Evolutionary conservation across 2,888 invertebrate genomes (phyloP).

Genomic region (Boloria euphrosyne): DNA sequence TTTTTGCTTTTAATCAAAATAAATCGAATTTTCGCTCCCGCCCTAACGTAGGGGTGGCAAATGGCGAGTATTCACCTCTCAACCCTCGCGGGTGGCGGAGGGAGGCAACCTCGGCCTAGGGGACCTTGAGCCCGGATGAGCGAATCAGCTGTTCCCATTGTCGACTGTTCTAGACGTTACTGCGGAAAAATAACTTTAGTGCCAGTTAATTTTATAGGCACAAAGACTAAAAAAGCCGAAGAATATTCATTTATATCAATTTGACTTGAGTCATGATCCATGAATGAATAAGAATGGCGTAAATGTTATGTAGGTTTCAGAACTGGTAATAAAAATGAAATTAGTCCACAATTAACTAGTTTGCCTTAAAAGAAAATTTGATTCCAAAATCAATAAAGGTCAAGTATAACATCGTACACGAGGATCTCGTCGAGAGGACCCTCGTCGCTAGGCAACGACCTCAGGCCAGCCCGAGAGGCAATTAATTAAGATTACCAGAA

Average conservation of each 20-base stretch:
- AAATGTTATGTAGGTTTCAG: too few relatives aligned
- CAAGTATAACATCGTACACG: slow-evolving; percentile 9
- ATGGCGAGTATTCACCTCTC: slow-evolving; percentile 26
- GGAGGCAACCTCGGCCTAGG: slow-evolving; percentile 44
- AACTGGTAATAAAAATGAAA: neutral
- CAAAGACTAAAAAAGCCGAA: slow-evolving; percentile 21
- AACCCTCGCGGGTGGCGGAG: slow-evolving; percentile 39
- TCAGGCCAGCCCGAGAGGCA: slow-evolving; percentile 45
- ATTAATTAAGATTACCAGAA: slow-evolving; percentile 54
- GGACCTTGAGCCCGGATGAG: slow-evolving; percentile 64
- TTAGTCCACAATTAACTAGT: neutral
- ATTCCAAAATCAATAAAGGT: slow-evolving; percentile 9
- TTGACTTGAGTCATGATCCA: neutral
- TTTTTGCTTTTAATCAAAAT: slow-evolving; percentile 36
- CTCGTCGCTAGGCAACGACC: slow-evolving; percentile 44
- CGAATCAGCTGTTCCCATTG: slow-evolving; percentile 71
- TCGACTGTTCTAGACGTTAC: slow-evolving; percentile 39
- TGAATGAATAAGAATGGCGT: too few relatives aligned
- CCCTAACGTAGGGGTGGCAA: slow-evolving; percentile 14
- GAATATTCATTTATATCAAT: slow-evolving; percentile 16
- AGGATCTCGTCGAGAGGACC: slow-evolving; percentile 1
- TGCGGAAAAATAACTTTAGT: slow-evolving; percentile 27
- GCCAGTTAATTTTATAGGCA: slow-evolving; percentile 23
- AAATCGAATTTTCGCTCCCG: slow-evolving; percentile 38
- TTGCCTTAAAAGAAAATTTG: too few relatives aligned